These are phyloP conservation scores for Polydrusus tereticollis DNA, from an alignment of 2,888 invertebrate species.

Conservation along the genomic window DNA sequence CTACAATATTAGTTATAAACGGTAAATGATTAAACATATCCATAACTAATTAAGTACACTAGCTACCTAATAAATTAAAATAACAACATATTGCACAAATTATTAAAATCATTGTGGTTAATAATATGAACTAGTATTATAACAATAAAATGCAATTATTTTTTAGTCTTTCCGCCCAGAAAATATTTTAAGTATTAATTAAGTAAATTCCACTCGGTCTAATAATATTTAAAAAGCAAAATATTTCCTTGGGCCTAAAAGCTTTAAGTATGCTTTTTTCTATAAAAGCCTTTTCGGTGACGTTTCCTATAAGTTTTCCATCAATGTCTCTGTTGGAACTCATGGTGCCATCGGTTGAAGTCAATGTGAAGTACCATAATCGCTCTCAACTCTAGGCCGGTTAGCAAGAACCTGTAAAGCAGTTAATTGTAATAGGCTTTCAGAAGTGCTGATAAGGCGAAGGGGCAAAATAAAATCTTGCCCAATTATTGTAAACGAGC, in stretches of 20 bases:
- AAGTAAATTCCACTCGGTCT: not conserved
- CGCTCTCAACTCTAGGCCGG: slow-evolving; percentile 97
- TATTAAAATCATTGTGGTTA: slow-evolving; percentile 24
- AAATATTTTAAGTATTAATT: slow-evolving; percentile 1
- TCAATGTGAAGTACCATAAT: slow-evolving; percentile 99
- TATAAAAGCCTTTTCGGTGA: slow-evolving; percentile 28
- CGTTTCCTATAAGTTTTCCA: slow-evolving; percentile 30
- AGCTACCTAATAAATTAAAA: slow-evolving; percentile 32
- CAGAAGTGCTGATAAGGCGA: not conserved
- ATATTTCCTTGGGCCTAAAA: not conserved
- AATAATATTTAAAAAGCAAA: slow-evolving; percentile 1
- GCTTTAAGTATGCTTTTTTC: slow-evolving; percentile 28
- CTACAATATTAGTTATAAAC: slow-evolving; percentile 24
- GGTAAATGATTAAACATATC: slow-evolving; percentile 25
- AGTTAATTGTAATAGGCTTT: too few species aligned
- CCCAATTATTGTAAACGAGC: slow-evolving; percentile 37
- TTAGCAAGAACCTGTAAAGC: slow-evolving; percentile 91
- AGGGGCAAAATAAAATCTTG: too few species aligned
- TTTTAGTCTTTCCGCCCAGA: not conserved
- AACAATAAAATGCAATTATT: slow-evolving; percentile 34
- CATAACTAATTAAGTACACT: slow-evolving; percentile 29
- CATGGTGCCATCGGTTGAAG: slow-evolving; percentile 98
- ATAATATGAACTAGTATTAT: slow-evolving; percentile 34
- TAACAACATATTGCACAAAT: slow-evolving; percentile 44
- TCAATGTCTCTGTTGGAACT: slow-evolving; percentile 93